Evolutionary conservation across 2,797 vertebrate genomes (phyloP), one percentile per base, ranked within the genome.

Genomic region (Arctocebus calabarensis): DNA sequence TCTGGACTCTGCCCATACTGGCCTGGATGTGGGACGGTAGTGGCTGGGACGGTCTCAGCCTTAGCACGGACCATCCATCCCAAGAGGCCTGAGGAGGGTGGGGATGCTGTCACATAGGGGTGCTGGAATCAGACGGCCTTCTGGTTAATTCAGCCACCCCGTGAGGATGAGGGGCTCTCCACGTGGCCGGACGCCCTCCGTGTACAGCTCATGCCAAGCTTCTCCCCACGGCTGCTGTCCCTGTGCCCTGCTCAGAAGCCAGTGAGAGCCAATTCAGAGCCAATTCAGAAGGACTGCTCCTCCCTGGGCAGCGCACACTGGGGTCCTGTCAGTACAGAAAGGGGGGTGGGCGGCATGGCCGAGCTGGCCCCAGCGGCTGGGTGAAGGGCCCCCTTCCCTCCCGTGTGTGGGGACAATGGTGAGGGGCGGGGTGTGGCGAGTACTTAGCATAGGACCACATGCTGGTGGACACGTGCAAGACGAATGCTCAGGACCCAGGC

Each of bases 101-200:
- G 19, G 10, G 29, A 48, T 10, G 9, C 29, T 48, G 29, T 19
- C 45, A 32, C 27, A 0, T 7, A 17, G 32, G 13, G 29, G 29
- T 1, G 1, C 43, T 0, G 1, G 9, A 48, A 19, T 45, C 32
- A 45, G 73, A 75, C 0, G 2, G 27, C 27, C 27, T 62, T 29
- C 5, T 3, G 61, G 61, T 14, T 62, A 12, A 62, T 62, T 16
- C 5, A 29, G 61, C 25, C 25, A 62, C 27, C 16, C 43, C 3
- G 27, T 29, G 43, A 32, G 43, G 0, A 9, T 0, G 9, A 10
- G 73, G 29, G 32, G 48, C 27, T 48, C 73, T 48, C 17, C 1
- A 3, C 43, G 17, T 48, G 17, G 27, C 45, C 43, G 11, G 29
- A 2, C 0, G 6, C 70, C 70, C 37, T 73, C 37, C 3, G 22